Evolutionary conservation across 2,888 invertebrate species (phyloP).

Genomic region (Scrobipalpa costella): DNA sequence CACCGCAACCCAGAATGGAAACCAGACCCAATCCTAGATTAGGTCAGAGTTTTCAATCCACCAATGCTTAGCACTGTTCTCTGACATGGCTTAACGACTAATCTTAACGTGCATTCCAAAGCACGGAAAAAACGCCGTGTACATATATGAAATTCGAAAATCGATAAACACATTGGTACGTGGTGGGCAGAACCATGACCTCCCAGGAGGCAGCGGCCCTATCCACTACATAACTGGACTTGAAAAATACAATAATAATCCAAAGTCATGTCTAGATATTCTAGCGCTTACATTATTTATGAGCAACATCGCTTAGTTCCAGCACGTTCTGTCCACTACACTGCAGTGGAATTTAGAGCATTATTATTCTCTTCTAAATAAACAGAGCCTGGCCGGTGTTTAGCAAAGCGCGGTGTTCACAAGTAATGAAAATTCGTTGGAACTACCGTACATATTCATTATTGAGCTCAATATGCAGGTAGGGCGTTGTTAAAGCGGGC

Average conservation of each 20-base stretch:
- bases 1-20: no score
- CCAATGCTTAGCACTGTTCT: no score
- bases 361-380: slow-evolving; percentile 8
- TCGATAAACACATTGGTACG: no score
- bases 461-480: slow-evolving; percentile 58
- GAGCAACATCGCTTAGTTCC: background rate
- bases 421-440: slow-evolving; percentile 41
- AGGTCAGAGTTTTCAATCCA: no score
- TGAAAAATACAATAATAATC: background rate
- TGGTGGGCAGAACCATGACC: no score
- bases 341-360: slow-evolving; percentile 6
- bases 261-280: background rate
- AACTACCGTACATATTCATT: slow-evolving; percentile 55
- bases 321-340: slow-evolving; percentile 1
- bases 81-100: no score
- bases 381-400: slow-evolving; percentile 7
- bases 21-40: no score
- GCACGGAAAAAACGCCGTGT: no score
- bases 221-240: background rate
- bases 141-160: no score
- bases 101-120: no score
- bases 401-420: slow-evolving; percentile 20
- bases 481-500: slow-evolving; percentile 63
- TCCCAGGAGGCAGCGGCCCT: no score
- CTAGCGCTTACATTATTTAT: background rate